phyloP scores from a whole-genome alignment of 2,797 vertebrate genomes.

The Synaphobranchus kaupii region DNA sequence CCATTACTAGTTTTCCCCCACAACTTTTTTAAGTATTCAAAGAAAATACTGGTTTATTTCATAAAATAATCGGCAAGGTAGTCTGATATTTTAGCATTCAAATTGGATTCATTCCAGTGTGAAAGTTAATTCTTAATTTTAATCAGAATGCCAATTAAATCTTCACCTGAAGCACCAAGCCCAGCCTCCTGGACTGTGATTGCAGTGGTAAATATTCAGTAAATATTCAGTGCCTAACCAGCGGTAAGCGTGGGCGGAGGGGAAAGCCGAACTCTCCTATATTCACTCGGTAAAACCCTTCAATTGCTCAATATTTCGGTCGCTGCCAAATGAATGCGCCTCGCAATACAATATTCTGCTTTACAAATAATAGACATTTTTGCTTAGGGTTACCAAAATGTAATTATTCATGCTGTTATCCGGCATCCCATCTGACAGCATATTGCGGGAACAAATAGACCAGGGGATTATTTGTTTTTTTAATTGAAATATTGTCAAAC shows the following conservation, averaged over 20 bases:
- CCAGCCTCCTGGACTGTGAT: not conserved
- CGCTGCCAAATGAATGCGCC: not conserved
- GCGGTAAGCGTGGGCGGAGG: not conserved
- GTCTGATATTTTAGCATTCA: not conserved
- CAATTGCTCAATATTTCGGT: not conserved
- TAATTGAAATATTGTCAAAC: conserved; percentile 8
- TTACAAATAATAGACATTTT: not conserved
- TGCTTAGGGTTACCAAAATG: not conserved
- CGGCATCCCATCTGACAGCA: not conserved
- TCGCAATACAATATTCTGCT: not conserved
- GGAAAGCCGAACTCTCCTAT: not conserved
- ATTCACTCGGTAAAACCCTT: not conserved
- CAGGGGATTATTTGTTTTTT: not conserved
- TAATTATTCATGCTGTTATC: conserved; percentile 1
- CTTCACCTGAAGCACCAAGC: not conserved
- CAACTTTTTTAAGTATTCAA: not conserved
- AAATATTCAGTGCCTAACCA: too few relatives aligned
- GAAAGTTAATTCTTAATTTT: conserved; percentile 19
- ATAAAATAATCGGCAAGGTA: not conserved
- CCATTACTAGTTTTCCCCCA: not conserved
- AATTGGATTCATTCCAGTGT: conserved; percentile 7
- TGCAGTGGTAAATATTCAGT: not conserved
- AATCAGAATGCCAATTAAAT: conserved; percentile 16
- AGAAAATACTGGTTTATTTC: not conserved
- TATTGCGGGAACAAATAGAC: not conserved